A percentile compares a stretch with the other conserved stretches of the same genome.
phyloP scores from a whole-genome alignment of 2,888 invertebrate genomes.

The Xanthorhoe spadicearia region DNA sequence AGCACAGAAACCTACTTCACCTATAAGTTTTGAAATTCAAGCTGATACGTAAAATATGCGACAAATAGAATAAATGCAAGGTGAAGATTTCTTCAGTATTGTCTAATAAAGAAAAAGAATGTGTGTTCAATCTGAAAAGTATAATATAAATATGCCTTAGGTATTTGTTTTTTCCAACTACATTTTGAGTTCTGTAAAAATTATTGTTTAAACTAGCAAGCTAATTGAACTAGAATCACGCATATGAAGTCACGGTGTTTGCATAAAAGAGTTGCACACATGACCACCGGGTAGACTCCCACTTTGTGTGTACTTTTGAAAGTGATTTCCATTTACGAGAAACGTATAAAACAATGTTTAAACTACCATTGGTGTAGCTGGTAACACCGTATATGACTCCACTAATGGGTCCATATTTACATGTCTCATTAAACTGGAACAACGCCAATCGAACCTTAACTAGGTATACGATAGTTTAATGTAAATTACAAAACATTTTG shows the following conservation, averaged over 20 bases:
- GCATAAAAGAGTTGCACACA: neutral
- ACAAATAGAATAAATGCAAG: neutral
- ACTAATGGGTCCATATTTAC: slow-evolving; percentile 41
- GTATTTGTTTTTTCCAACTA: neutral
- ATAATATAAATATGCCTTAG: neutral
- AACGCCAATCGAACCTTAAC: slow-evolving; percentile 21
- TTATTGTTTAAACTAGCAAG: neutral
- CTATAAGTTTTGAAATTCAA: neutral
- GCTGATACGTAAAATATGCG: neutral
- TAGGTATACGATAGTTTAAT: slow-evolving; percentile 6
- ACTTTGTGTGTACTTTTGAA: slow-evolving; percentile 23
- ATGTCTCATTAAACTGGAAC: slow-evolving; percentile 26
- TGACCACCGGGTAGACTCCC: neutral
- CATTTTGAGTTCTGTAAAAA: neutral
- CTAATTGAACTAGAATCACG: neutral
- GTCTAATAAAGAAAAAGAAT: neutral
- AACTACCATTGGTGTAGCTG: slow-evolving; percentile 31
- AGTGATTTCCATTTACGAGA: slow-evolving; percentile 34
- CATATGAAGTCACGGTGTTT: slow-evolving; percentile 1
- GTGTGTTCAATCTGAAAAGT: too few species aligned
- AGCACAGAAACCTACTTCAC: neutral
- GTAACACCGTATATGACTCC: slow-evolving; percentile 32
- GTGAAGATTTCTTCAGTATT: too few species aligned
- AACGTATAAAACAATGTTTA: slow-evolving; percentile 39
- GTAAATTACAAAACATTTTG: neutral